Evolutionary conservation across 2,888 invertebrate genomes (phyloP).

Genomic region (Yponomeuta evonymella): DNA sequence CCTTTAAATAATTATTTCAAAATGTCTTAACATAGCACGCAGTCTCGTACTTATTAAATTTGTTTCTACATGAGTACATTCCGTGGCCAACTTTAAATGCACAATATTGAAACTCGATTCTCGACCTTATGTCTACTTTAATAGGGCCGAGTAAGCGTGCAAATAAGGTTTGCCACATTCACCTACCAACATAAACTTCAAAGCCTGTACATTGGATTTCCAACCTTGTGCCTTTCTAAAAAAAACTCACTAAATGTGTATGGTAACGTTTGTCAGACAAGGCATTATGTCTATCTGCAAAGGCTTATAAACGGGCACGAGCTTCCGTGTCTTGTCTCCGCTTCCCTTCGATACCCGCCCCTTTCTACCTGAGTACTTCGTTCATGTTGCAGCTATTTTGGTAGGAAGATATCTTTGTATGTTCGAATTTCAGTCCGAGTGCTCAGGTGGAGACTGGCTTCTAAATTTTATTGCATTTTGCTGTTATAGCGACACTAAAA

Average conservation of each 20-base stretch:
- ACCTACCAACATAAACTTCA: not conserved
- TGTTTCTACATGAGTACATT: not conserved
- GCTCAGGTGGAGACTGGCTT: too few relatives aligned
- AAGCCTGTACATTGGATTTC: not conserved
- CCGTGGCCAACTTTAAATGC: not conserved
- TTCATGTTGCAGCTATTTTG: not conserved
- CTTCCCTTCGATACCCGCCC: conserved; percentile 30
- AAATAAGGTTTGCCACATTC: not conserved
- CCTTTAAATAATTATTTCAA: too few relatives aligned
- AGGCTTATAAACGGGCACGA: conserved; percentile 17
- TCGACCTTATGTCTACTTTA: not conserved
- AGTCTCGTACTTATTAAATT: not conserved
- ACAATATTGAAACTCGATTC: not conserved
- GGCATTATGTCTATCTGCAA: conserved; percentile 15
- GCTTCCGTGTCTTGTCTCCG: conserved; percentile 39
- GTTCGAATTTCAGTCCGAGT: not conserved
- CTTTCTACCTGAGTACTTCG: conserved; percentile 5
- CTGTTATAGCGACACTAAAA: too few relatives aligned
- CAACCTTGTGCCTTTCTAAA: not conserved
- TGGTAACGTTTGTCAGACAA: conserved; percentile 18
- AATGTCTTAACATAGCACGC: not conserved
- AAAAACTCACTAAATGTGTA: conserved; percentile 2
- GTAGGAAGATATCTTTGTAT: not conserved
- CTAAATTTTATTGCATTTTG: too few relatives aligned
- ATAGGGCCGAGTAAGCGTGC: too few relatives aligned